A percentile compares a stretch with the other conserved stretches of the same genome.
These are phyloP conservation scores for Scortum barcoo DNA, from an alignment of 2,113 vertebrate genomes.

Conservation along the genomic window DNA sequence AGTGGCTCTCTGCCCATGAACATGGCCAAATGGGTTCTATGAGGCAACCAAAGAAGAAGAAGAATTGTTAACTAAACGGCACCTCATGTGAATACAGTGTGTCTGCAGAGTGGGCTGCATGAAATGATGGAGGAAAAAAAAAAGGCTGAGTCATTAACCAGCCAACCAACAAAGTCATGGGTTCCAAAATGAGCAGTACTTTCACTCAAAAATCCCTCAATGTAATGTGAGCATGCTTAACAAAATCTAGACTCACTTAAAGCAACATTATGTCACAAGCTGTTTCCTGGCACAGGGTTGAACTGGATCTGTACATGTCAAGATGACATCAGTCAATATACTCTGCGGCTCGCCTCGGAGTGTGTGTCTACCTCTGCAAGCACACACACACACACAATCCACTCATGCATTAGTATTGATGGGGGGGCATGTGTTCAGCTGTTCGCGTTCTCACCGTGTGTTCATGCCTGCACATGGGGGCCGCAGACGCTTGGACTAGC, in stretches of 20 bases:
- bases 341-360: conserved; percentile 2
- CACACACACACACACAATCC: conserved; percentile 4
- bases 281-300: conserved; percentile 50
- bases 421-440: conserved; percentile 44
- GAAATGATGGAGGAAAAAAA: conserved; percentile 33
- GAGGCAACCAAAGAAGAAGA: conserved; percentile 22
- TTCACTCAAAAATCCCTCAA: conserved; percentile 35
- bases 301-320: conserved; percentile 56
- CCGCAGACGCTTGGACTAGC: conserved; percentile 20
- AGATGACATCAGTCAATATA: conserved; percentile 54
- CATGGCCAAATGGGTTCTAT: conserved; percentile 37
- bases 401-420: conserved; percentile 23
- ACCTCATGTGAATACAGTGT: conserved; percentile 6
- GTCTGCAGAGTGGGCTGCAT: background rate
- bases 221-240: conserved; percentile 35
- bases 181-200: conserved; percentile 35
- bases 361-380: background rate
- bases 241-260: conserved; percentile 55
- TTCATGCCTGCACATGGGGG: conserved; percentile 48
- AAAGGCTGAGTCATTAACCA: conserved; percentile 39
- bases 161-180: conserved; percentile 4
- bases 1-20: conserved; percentile 18
- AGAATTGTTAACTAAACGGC: conserved; percentile 14
- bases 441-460: conserved; percentile 38
- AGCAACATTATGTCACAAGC: conserved; percentile 67